A percentile compares a stretch with the other conserved stretches of the same genome.
Evolutionary conservation across 35 echinoderm and acorn worm genomes (phyloP).

Genomic region (Lytechinus pictus): DNA sequence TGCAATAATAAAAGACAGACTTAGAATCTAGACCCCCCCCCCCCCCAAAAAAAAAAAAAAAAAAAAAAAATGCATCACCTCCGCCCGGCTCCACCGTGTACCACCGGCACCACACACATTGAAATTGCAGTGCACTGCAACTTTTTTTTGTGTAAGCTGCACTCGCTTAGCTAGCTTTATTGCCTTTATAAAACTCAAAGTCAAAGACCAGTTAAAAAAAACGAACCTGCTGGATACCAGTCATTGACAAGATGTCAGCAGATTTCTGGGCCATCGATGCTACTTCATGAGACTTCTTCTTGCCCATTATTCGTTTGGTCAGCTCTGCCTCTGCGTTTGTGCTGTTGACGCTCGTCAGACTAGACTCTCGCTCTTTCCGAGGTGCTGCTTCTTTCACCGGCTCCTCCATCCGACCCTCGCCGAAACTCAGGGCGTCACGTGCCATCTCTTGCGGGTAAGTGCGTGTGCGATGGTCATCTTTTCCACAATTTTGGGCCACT

Average conservation of each 20-base stretch:
- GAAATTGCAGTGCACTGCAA: no score
- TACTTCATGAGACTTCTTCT: constrained; percentile 89
- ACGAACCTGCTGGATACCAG: background rate
- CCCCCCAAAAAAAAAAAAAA: no score
- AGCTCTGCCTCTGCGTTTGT: background rate
- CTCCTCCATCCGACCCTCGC: background rate
- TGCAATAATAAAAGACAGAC: no score
- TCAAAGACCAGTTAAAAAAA: no score
- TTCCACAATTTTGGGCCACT: background rate
- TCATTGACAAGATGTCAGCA: constrained; percentile 8
- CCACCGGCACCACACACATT: no score
- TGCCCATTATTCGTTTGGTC: constrained; percentile 58
- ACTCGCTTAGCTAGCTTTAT: no score
- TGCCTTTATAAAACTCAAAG: no score
- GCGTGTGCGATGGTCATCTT: background rate
- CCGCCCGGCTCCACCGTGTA: background rate
- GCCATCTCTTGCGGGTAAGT: background rate
- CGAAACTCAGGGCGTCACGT: background rate
- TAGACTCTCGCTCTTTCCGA: background rate
- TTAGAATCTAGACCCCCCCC: no score
- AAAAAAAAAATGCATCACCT: no score
- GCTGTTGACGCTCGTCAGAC: background rate
- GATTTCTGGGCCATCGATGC: constrained; percentile 57
- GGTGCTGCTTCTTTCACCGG: background rate
- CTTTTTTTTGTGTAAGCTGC: no score